Percentiles rank a stretch among this genome's conserved stretches.
Conservation (phyloP, 1,140 invertebrate species). For the Aphis craccivora region DNA sequence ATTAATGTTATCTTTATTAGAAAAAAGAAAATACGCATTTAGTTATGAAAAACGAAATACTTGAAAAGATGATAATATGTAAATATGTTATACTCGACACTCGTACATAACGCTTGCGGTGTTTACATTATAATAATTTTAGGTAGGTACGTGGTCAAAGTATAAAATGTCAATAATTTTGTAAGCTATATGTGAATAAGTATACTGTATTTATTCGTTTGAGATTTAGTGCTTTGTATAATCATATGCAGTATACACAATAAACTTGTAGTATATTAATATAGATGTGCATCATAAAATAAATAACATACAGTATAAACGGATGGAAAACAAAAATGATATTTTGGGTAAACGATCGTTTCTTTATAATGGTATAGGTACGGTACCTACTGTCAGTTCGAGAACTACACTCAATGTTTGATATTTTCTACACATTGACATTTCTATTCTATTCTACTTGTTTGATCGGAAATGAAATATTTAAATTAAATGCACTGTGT, state of each 20-base stretch:
- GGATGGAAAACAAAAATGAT: neutral
- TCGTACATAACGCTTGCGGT: neutral
- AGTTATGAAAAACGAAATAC: neutral
- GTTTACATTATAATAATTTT: neutral
- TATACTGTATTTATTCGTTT: too few species aligned
- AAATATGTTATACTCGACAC: neutral
- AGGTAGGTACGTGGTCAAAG: neutral
- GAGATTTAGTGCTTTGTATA: neutral
- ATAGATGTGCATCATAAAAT: neutral
- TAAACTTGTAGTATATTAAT: too few species aligned
- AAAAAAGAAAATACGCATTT: neutral
- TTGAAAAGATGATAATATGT: neutral
- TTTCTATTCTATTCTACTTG: neutral
- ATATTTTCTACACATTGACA: neutral
- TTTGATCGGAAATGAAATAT: neutral
- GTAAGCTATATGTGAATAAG: too few species aligned
- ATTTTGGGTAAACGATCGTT: neutral
- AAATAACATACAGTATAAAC: neutral
- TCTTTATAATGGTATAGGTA: neutral
- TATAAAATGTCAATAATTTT: neutral
- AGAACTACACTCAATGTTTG: neutral
- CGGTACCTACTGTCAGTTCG: neutral
- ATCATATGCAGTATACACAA: neutral
- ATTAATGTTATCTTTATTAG: neutral
- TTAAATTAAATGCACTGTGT: neutral